Evolutionary conservation across 2,888 invertebrate genomes (phyloP).

Genomic region (Eristalis intricaria): DNA sequence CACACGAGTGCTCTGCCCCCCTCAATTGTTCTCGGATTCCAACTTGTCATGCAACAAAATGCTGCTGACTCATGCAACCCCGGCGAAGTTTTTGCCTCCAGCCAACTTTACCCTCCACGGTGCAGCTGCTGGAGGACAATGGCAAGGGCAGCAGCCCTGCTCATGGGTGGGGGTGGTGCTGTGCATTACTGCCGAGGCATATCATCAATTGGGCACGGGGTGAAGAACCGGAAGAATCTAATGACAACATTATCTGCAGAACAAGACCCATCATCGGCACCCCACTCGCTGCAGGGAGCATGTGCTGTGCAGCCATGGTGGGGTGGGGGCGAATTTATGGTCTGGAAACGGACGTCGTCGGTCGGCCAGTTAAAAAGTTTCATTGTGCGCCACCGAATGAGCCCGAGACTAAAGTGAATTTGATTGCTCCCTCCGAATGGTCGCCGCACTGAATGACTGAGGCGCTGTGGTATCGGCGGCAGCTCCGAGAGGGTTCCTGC

Average conservation of each 20-base stretch:
- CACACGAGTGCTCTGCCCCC: background rate
- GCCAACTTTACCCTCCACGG: conserved; percentile 41
- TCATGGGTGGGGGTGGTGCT: background rate
- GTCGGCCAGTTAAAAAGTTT: conserved; percentile 46
- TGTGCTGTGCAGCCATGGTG: conserved; percentile 26
- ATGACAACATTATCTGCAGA: conserved; percentile 67
- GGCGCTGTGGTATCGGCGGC: background rate
- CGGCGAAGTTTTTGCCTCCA: conserved; percentile 43
- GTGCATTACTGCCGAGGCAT: conserved; percentile 28
- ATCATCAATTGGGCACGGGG: conserved; percentile 1
- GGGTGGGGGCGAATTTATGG: conserved; percentile 47
- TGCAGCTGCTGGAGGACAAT: conserved; percentile 20
- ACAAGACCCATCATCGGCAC: conserved; percentile 23
- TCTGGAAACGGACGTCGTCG: conserved; percentile 40
- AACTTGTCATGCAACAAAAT: conserved; percentile 70
- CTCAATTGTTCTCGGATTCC: conserved; percentile 58
- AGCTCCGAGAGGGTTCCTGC: conserved; percentile 11
- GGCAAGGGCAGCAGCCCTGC: background rate
- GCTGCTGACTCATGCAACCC: conserved; percentile 65
- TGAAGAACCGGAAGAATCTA: conserved; percentile 51
- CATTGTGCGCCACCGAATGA: conserved; percentile 25
- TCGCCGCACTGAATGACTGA: conserved; percentile 50
- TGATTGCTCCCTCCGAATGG: conserved; percentile 59
- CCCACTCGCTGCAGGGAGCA: conserved; percentile 30
- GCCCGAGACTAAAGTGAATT: conserved; percentile 56